These are phyloP conservation scores for Planococcus citri DNA, from an alignment of 1,140 invertebrate species.

Conservation along the genomic window DNA sequence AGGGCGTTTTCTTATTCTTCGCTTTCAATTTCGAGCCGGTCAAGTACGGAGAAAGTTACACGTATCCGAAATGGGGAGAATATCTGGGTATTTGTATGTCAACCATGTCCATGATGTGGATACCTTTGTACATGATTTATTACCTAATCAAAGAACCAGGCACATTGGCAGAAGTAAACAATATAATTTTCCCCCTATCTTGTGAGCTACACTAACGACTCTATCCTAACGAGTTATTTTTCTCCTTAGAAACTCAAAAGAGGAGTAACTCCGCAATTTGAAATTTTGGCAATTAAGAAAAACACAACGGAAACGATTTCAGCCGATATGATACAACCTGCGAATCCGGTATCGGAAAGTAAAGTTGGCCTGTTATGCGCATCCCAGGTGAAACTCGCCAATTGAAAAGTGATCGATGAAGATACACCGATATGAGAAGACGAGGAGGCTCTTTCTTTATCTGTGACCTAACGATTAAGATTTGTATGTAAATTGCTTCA, in stretches of 20 bases:
- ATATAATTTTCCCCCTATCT: slow-evolving; percentile 42
- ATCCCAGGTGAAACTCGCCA: not conserved
- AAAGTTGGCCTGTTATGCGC: not conserved
- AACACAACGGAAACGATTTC: not conserved
- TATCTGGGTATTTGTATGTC: slow-evolving; percentile 88
- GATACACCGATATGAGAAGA: not conserved
- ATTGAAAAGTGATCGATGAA: not conserved
- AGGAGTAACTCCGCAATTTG: slow-evolving; percentile 34
- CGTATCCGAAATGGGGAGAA: slow-evolving; percentile 93
- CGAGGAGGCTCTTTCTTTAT: not conserved
- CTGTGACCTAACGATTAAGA: not conserved
- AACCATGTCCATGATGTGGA: slow-evolving; percentile 91
- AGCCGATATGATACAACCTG: not conserved
- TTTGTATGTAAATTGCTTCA: not conserved
- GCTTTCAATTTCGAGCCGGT: slow-evolving; percentile 86
- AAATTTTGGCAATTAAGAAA: slow-evolving; percentile 17
- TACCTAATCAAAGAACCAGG: slow-evolving; percentile 70
- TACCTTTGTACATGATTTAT: slow-evolving; percentile 86
- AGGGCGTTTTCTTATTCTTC: slow-evolving; percentile 96
- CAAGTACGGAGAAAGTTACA: slow-evolving; percentile 76
- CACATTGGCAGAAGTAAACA: slow-evolving; percentile 60
- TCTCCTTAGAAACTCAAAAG: slow-evolving; percentile 37
- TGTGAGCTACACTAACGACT: slow-evolving; percentile 40
- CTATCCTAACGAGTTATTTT: slow-evolving; percentile 19
- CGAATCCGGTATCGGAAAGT: not conserved